Evolutionary conservation across 2,888 invertebrate species (phyloP).

Genomic region (Torymus texanus): DNA sequence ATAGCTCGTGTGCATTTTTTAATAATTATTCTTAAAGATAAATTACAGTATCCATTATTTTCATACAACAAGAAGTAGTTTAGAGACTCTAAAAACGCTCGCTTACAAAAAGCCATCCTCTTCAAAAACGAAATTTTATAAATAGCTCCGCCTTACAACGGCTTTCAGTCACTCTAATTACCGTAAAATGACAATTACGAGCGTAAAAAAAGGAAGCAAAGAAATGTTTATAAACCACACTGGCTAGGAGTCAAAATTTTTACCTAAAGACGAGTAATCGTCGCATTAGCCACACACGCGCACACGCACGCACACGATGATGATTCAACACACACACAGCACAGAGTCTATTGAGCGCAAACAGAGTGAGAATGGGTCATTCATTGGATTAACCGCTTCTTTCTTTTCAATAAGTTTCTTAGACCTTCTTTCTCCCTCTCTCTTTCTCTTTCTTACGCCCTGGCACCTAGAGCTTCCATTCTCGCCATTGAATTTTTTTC

Average conservation of each 20-base stretch:
- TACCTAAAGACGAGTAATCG: constrained; percentile 19
- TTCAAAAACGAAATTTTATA: constrained; percentile 2
- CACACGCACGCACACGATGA: neutral
- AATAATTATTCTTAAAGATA: too few species aligned
- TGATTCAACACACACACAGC: constrained; percentile 11
- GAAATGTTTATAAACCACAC: constrained; percentile 36
- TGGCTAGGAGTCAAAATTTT: constrained; percentile 12
- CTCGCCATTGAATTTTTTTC: constrained; percentile 1
- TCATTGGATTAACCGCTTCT: constrained; percentile 66
- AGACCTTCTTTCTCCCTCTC: too few species aligned
- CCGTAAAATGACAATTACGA: constrained; percentile 30
- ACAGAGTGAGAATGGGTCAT: constrained; percentile 63
- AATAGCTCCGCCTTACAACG: neutral
- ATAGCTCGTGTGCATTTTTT: too few species aligned
- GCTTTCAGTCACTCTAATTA: constrained; percentile 8
- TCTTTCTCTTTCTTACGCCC: too few species aligned
- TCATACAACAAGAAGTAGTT: neutral
- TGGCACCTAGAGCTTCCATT: constrained; percentile 12
- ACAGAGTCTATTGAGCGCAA: constrained; percentile 32
- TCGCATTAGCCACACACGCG: neutral
- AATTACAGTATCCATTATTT: neutral
- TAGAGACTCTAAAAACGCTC: neutral
- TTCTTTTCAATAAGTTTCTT: constrained; percentile 46
- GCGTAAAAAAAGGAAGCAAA: neutral
- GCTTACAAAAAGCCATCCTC: neutral